phyloP scores from a whole-genome alignment of 1,140 invertebrate genomes.

The Rhynchophorus ferrugineus region DNA sequence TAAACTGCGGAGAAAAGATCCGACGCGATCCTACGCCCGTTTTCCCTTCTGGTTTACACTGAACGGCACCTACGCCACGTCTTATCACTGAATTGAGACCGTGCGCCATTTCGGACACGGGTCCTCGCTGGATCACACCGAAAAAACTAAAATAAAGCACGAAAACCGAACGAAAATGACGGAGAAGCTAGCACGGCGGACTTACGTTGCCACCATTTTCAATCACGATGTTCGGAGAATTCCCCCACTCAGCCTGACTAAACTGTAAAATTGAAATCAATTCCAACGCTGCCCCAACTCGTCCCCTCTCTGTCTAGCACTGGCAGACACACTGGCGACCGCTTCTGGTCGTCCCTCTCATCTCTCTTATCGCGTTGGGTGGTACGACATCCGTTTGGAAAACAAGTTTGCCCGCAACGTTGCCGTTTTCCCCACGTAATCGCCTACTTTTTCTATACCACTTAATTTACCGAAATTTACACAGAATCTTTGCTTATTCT shows the following conservation, averaged over 20 bases:
- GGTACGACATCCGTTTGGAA: slow-evolving; percentile 56
- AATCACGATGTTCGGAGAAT: slow-evolving; percentile 40
- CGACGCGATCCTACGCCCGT: slow-evolving; percentile 63
- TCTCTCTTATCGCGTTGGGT: slow-evolving; percentile 29
- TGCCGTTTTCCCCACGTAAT: slow-evolving; percentile 37
- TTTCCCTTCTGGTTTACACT: slow-evolving; percentile 41
- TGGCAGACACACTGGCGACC: slow-evolving; percentile 13
- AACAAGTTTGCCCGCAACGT: slow-evolving; percentile 54
- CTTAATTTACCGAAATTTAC: background rate
- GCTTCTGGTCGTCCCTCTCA: slow-evolving; percentile 21
- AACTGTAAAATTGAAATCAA: slow-evolving; percentile 35
- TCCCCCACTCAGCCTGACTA: slow-evolving; percentile 38
- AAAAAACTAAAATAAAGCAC: slow-evolving; percentile 29
- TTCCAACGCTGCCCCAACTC: slow-evolving; percentile 8
- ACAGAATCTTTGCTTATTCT: too few relatives aligned
- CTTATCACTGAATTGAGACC: slow-evolving; percentile 47
- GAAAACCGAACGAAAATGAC: slow-evolving; percentile 32
- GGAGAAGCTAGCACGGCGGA: slow-evolving; percentile 27
- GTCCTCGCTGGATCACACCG: slow-evolving; percentile 28
- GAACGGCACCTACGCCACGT: slow-evolving; percentile 41
- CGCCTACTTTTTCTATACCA: slow-evolving; percentile 16
- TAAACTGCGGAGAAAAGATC: slow-evolving; percentile 78
- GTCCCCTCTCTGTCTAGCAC: slow-evolving; percentile 12
- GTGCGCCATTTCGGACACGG: slow-evolving; percentile 47
- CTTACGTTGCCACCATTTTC: slow-evolving; percentile 41